Base-by-base conservation (phyloP, 2,888 invertebrate species). In the Dolichopus griseipennis region DNA sequence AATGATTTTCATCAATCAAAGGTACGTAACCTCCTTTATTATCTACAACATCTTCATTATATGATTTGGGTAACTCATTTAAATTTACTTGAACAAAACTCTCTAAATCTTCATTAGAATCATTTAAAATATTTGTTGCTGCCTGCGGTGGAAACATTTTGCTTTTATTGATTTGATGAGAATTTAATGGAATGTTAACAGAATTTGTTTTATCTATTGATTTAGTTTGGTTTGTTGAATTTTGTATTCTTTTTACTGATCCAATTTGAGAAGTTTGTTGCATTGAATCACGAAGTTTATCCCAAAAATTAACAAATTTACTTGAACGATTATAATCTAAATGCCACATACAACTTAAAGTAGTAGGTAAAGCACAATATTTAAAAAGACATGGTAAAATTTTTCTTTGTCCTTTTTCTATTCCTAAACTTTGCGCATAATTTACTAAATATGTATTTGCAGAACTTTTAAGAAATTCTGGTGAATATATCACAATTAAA, bases 371-470 rank as follows among this genome's bases (percentile, higher is more conserved):
- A 67, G 81, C 77, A 75, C 89, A 88, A 10, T 81, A 78, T 70
- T 87, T 84, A 77, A 89, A 90, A 73, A 90, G 79, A 72, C 89
- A 86, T 0, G 92, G 92, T 66, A 91, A 84, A 67, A 92, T 86
- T 81, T 89, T 90, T 66, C 88, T 82, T 68, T 83, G 78, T 22
- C 82, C 77, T 73, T 84, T 82, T 72, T 86, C 90, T 86, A 81
- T 91, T 73, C 90, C 90, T 64, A 90, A 81, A 8, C 90, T 89
- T 78, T 92, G 91, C 18, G 93, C 92, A 77, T 89, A 92, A 72
- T 88, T 89, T 18, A 90, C 84, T 75, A 91, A 90, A 81, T 91
- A 95, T 67, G 85, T 86, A 76, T 92, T 92, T 21, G 87, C 90
- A 0, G 87, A 81, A 77, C 92, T 92, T 73, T 85, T 81, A 3